Conservation (phyloP, 2,113 vertebrate genomes). For the Lichenostomus cassidix region DNA sequence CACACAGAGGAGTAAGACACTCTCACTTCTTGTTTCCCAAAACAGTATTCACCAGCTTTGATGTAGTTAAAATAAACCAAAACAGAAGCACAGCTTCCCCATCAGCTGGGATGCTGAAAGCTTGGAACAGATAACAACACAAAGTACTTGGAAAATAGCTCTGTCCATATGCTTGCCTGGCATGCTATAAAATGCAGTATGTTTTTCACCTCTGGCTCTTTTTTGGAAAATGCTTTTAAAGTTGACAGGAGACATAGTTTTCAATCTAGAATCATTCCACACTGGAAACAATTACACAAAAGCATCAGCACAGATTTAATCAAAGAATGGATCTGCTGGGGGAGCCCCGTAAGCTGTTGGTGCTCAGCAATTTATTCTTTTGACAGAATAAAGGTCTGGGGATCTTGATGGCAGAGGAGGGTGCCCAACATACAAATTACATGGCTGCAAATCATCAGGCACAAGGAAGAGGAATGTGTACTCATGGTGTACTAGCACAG, state of each 20-base stretch:
- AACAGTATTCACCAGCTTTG: neutral
- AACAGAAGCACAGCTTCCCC: neutral
- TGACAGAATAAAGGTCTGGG: neutral
- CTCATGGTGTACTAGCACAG: neutral
- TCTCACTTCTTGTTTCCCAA: slow-evolving; percentile 22
- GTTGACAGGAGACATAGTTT: neutral
- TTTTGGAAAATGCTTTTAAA: neutral
- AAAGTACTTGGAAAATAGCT: neutral
- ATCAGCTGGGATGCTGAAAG: neutral
- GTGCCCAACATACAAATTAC: neutral
- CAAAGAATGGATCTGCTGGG: neutral
- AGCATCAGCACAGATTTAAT: neutral
- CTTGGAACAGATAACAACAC: neutral
- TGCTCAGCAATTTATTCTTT: neutral
- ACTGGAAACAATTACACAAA: neutral
- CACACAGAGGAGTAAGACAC: neutral
- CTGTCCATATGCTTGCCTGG: neutral
- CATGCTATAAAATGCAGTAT: neutral
- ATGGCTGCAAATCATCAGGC: neutral
- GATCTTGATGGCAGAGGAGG: neutral
- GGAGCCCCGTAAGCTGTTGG: neutral
- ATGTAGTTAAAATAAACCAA: neutral
- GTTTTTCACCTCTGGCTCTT: neutral
- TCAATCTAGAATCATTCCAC: neutral
- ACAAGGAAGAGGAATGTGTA: neutral